phyloP scores from a whole-genome alignment of 2,797 vertebrate species.

The Remorina albescens region DNA sequence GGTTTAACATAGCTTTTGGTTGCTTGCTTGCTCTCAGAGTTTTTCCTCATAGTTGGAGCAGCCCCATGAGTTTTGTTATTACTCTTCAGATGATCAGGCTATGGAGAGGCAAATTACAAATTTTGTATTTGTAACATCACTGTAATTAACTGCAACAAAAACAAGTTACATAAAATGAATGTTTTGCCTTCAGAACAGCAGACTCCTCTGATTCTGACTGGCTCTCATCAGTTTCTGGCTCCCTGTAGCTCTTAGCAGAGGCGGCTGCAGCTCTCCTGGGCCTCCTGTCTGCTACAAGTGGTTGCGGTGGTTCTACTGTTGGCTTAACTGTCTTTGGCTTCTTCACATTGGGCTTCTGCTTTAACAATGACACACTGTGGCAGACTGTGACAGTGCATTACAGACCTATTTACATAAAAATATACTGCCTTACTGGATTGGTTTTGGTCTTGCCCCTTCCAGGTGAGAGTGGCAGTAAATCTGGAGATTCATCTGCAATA shows the following conservation, averaged over 20 bases:
- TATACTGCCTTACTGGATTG: constrained; percentile 63
- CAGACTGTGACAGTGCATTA: constrained; percentile 40
- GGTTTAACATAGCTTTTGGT: constrained; percentile 83
- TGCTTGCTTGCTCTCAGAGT: constrained; percentile 23
- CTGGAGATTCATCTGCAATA: constrained; percentile 66
- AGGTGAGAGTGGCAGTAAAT: constrained; percentile 37
- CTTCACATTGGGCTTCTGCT: constrained; percentile 33
- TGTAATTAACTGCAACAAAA: background rate
- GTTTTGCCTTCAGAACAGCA: constrained; percentile 63
- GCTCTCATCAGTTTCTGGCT: constrained; percentile 84
- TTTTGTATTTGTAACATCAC: background rate
- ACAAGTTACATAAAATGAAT: background rate
- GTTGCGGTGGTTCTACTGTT: constrained; percentile 26
- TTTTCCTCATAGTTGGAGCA: constrained; percentile 43
- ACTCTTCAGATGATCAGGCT: constrained; percentile 41
- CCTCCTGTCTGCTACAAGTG: constrained; percentile 50
- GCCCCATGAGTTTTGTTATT: constrained; percentile 15
- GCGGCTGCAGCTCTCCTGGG: constrained; percentile 64
- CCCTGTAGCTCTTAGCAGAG: constrained; percentile 87
- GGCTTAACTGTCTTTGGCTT: constrained; percentile 29
- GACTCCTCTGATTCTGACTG: constrained; percentile 66
- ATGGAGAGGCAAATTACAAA: background rate
- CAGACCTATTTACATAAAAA: background rate
- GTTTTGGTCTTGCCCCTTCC: constrained; percentile 53
- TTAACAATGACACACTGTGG: constrained; percentile 69